Conservation (phyloP, 2,888 invertebrate species). For the Beris morrisii region DNA sequence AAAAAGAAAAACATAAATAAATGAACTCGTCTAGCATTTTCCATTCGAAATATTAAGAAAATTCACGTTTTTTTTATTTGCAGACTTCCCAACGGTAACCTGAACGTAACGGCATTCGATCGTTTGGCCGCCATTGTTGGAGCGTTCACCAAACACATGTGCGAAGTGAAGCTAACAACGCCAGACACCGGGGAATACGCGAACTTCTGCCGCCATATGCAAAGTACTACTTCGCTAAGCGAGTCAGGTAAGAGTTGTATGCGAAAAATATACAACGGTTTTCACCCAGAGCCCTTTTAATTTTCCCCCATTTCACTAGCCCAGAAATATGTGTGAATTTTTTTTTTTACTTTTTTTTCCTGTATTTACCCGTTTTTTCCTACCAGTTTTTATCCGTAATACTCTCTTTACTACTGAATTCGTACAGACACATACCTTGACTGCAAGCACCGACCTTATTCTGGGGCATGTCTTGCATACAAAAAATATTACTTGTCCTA, state of each 20-base stretch:
- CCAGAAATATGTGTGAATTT: not conserved
- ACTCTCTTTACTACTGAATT: no score
- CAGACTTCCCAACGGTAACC: slow-evolving; percentile 79
- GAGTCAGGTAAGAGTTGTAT: slow-evolving; percentile 51
- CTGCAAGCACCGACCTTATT: no score
- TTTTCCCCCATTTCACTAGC: not conserved
- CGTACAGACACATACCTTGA: no score
- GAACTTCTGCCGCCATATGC: slow-evolving; percentile 54
- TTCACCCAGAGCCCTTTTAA: no score
- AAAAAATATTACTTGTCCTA: no score
- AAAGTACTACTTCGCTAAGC: slow-evolving; percentile 51
- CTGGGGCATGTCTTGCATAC: no score
- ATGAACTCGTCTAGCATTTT: not conserved
- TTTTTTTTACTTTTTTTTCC: no score
- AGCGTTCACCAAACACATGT: slow-evolving; percentile 56
- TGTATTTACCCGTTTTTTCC: slow-evolving; percentile 4
- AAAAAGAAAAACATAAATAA: not conserved
- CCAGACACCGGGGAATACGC: slow-evolving; percentile 49
- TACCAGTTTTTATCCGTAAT: no score
- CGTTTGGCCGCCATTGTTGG: slow-evolving; percentile 56
- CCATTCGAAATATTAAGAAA: no score
- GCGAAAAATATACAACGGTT: no score
- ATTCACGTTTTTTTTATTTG: slow-evolving; percentile 41
- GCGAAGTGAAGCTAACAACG: slow-evolving; percentile 48
- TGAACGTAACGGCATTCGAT: slow-evolving; percentile 68